Conservation (phyloP, 2,797 vertebrate species). For the Eulemur mongoz region DNA sequence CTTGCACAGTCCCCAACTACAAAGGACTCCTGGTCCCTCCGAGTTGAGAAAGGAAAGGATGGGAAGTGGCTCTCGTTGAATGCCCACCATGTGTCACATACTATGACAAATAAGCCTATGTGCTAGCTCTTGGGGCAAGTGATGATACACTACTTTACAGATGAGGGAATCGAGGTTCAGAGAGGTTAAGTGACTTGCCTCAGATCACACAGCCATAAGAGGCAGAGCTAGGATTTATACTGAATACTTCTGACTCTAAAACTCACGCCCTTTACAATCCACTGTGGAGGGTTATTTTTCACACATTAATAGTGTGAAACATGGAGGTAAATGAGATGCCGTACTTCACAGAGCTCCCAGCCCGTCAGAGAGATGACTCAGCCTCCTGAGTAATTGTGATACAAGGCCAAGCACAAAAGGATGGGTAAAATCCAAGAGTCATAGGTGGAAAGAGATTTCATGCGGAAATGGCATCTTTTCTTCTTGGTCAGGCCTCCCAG, state of each 20-base stretch:
- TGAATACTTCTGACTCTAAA: neutral
- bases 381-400: neutral
- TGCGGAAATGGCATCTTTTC: neutral
- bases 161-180: neutral
- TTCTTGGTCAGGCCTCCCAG: neutral
- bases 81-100: neutral
- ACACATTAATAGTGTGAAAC: neutral
- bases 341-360: neutral
- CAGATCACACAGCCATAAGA: neutral
- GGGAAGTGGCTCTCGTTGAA: accelerated
- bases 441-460: neutral
- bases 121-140: neutral
- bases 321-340: neutral
- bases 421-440: neutral
- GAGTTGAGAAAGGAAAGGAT: neutral
- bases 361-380: neutral
- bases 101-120: neutral
- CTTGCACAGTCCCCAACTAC: neutral
- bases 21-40: neutral
- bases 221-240: neutral
- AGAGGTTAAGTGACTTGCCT: neutral
- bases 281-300: neutral
- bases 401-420: neutral
- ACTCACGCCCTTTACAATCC: neutral
- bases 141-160: neutral